Evolutionary conservation across 1,140 invertebrate genomes (phyloP), one percentile per base, ranked within the genome.

Genomic region (Neodiprion fabricii): DNA sequence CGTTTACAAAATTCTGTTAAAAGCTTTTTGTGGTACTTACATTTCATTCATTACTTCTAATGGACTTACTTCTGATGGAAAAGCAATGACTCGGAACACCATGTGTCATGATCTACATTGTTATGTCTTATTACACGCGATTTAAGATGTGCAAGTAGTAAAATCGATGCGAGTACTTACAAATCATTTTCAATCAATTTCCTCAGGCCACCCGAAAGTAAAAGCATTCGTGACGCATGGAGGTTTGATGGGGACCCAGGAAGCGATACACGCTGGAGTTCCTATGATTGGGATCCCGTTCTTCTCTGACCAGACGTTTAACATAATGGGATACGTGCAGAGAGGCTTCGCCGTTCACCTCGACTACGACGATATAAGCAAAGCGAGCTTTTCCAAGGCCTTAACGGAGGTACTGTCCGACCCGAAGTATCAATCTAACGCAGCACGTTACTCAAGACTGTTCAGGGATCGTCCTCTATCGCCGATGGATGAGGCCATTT

Each of bases 401-500:
- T 28, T 89, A 0, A 75, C 84, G 10, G 73, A 71, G 1, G 72
- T 88, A n/a, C 73, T 89, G 3, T 72, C 80, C 14, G 78, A 86
- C 76, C 75, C 81, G 17, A 72, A 73, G 0, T 87, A 86, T 68
- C 81, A 17, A 17, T 14, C 11, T 12, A 61, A 61, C 8, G n/a
- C n/a, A 14, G 53, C 11, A 14, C 53, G 53, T 61, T 12, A 14
- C n/a, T 89, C 89, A 0, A 61, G 9, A 61, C n/a, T 61, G 53
- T 61, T 61, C 53, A 61, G 88, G 21, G 87, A 89, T 72, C 86
- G 90, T 12, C 87, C 90, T 5, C 83, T 88, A 75, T 82, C 87
- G 0, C 86, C 90, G 0, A 74, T 90, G 49, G 87, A 91, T n/a
- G 85, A 86, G 70, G 90, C 90, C 21, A 84, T 90, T 77, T 91